Percentiles rank a stretch among this genome's conserved stretches.
These are phyloP conservation scores for Tetragonula carbonaria DNA, from an alignment of 2,888 invertebrate genomes.

Conservation along the genomic window DNA sequence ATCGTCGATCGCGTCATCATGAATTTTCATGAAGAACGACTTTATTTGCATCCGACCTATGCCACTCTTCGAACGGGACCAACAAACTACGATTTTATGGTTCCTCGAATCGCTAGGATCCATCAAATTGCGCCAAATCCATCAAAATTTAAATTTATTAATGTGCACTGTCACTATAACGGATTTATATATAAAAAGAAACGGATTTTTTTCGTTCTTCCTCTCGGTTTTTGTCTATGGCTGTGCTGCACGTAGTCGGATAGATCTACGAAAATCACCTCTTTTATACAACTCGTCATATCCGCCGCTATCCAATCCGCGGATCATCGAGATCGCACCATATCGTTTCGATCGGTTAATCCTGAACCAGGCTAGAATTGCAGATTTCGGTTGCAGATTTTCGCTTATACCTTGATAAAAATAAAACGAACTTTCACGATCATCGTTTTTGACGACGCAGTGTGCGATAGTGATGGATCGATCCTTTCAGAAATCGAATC, in stretches of 20 bases:
- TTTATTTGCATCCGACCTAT: background rate
- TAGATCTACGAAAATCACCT: background rate
- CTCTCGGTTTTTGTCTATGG: background rate
- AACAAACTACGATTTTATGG: constrained; percentile 17
- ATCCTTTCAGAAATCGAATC: background rate
- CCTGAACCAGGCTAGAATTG: background rate
- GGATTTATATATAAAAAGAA: background rate
- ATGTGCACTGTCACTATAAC: background rate
- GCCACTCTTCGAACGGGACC: background rate
- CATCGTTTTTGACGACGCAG: background rate
- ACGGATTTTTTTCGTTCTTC: background rate
- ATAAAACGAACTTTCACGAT: background rate
- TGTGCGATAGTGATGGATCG: background rate
- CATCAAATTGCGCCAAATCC: background rate
- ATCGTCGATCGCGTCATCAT: constrained; percentile 3
- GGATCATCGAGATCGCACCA: background rate
- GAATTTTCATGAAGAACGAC: constrained; percentile 30
- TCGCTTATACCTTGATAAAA: background rate
- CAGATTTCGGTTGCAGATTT: background rate
- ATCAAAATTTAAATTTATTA: background rate
- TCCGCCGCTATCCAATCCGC: background rate
- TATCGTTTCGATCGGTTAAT: constrained; percentile 1
- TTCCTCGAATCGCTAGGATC: background rate
- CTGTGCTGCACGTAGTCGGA: background rate
- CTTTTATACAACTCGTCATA: constrained; percentile 25